phyloP scores from a whole-genome alignment of 2,113 vertebrate genomes.

The Grus americana region DNA sequence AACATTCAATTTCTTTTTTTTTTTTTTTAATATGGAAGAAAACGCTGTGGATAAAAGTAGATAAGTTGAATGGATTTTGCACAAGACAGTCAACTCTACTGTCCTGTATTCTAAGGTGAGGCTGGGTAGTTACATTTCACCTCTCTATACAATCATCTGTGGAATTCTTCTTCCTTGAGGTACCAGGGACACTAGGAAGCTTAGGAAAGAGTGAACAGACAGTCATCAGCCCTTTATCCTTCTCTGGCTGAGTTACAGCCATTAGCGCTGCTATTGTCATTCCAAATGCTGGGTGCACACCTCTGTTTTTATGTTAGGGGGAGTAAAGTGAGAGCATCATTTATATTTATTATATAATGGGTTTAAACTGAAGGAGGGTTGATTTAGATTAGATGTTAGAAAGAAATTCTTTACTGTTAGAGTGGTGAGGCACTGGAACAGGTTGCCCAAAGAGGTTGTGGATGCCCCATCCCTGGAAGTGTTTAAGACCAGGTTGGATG shows the following conservation, averaged over 20 bases:
- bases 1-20: background rate
- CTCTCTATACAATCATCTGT: background rate
- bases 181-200: background rate
- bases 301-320: background rate
- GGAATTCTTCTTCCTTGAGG: background rate
- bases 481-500: too few species aligned
- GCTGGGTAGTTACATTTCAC: background rate
- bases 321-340: background rate
- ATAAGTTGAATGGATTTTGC: background rate
- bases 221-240: background rate
- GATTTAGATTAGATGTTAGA: too few species aligned
- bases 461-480: too few species aligned
- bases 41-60: background rate
- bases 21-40: background rate
- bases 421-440: too few species aligned
- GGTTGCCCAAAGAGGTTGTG: too few species aligned
- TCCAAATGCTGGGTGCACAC: background rate
- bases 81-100: background rate
- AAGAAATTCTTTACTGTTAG: too few species aligned
- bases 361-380: too few species aligned
- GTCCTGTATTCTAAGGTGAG: background rate
- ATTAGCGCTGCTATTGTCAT: background rate
- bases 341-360: background rate
- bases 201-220: background rate
- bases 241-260: background rate